Percentiles rank a stretch among this genome's conserved stretches.
These are phyloP conservation scores for Scomber colias DNA, from an alignment of 2,113 vertebrate species.

Conservation along the genomic window DNA sequence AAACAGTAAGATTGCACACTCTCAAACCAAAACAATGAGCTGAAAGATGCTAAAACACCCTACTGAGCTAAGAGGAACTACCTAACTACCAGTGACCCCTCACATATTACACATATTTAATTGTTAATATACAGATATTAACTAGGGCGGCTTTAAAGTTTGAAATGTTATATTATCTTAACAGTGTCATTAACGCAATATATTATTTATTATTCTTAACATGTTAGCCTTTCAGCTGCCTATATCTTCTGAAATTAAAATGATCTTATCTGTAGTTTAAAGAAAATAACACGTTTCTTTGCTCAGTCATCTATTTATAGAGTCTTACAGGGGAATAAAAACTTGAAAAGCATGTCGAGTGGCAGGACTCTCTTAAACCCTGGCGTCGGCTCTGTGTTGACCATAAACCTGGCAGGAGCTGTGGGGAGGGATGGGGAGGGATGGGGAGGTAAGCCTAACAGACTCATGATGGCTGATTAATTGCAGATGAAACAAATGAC, in stretches of 20 bases:
- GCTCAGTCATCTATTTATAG: slow-evolving; percentile 68
- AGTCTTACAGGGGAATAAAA: slow-evolving; percentile 69
- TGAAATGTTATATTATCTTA: not conserved
- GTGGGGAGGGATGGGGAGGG: slow-evolving; percentile 60
- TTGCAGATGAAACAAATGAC: slow-evolving; percentile 81
- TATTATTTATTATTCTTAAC: not conserved
- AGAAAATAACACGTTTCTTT: slow-evolving; percentile 42
- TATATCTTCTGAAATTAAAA: not conserved
- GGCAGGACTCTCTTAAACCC: slow-evolving; percentile 77
- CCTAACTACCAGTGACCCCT: not conserved
- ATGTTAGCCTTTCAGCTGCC: not conserved
- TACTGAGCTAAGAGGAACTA: not conserved
- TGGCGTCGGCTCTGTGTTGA: slow-evolving; percentile 70
- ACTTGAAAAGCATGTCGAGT: slow-evolving; percentile 77
- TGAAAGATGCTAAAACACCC: not conserved
- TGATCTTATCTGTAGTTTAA: slow-evolving; percentile 2
- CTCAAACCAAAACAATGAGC: not conserved
- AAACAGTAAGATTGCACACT: no score
- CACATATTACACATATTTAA: no score
- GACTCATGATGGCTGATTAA: slow-evolving; percentile 79
- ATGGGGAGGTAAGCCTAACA: slow-evolving; percentile 64
- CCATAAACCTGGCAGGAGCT: slow-evolving; percentile 81
- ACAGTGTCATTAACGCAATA: not conserved
- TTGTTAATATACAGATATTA: no score
- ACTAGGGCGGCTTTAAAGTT: not conserved